A percentile compares a stretch with the other conserved stretches of the same genome.
Conservation (phyloP, 2,113 vertebrate genomes). For the Corythornis madagascariensis region DNA sequence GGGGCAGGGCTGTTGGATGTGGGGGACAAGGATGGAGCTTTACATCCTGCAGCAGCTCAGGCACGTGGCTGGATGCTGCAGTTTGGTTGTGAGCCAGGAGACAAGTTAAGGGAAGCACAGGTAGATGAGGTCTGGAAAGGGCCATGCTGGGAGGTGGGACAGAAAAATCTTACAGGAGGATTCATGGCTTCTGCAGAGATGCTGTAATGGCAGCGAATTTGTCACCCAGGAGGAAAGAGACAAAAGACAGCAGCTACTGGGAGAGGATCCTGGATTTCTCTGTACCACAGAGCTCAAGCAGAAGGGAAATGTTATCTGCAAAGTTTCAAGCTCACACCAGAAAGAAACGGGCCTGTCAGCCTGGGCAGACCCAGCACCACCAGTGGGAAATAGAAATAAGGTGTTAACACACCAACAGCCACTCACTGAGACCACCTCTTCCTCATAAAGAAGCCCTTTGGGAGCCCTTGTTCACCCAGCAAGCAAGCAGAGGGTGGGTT, state of each 20-base stretch:
- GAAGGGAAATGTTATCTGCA: neutral
- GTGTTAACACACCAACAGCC: no score
- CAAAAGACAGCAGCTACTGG: neutral
- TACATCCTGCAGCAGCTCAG: rapidly evolving
- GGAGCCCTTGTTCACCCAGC: no score
- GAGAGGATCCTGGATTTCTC: neutral
- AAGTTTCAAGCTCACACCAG: neutral
- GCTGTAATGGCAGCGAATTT: neutral
- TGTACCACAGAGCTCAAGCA: neutral
- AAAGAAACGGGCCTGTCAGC: neutral
- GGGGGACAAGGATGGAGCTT: neutral
- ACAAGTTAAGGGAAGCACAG: rapidly evolving
- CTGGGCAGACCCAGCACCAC: no score
- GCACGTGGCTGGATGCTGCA: rapidly evolving
- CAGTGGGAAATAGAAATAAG: no score
- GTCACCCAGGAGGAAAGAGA: neutral
- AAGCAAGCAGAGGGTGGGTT: no score
- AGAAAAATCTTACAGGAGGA: neutral
- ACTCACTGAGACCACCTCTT: no score
- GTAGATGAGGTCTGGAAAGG: neutral
- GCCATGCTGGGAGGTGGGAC: rapidly evolving
- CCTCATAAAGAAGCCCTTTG: no score
- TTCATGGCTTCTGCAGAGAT: neutral
- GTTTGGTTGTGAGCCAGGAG: neutral
- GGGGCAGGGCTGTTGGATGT: neutral